phyloP scores from a whole-genome alignment of 2,888 invertebrate species.

The Autographa gamma region DNA sequence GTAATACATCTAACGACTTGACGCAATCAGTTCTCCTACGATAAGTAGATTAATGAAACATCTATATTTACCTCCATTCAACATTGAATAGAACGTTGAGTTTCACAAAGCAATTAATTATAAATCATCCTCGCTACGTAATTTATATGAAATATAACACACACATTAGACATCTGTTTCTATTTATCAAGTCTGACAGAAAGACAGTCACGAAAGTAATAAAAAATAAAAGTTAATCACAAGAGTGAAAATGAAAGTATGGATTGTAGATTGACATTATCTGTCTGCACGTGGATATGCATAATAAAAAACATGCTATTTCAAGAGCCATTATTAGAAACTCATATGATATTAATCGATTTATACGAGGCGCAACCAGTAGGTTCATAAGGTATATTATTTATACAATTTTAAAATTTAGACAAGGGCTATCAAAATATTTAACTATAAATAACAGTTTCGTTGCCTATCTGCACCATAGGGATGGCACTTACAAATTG shows the following conservation, averaged over 20 bases:
- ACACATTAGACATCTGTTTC: neutral
- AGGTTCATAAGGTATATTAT: too few species aligned
- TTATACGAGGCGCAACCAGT: too few species aligned
- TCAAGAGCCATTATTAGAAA: neutral
- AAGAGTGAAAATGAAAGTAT: neutral
- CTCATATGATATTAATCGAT: neutral
- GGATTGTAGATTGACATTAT: neutral
- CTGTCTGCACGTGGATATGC: neutral
- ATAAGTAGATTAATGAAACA: conserved; percentile 54
- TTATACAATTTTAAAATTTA: neutral
- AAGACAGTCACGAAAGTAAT: conserved; percentile 3
- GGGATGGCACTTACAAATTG: neutral
- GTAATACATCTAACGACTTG: conserved; percentile 47
- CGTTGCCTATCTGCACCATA: too few species aligned
- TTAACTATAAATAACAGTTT: neutral
- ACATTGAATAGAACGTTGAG: conserved; percentile 15
- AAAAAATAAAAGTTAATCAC: conserved; percentile 5
- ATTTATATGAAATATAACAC: neutral
- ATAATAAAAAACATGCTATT: neutral
- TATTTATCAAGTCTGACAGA: conserved; percentile 1
- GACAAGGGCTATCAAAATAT: neutral
- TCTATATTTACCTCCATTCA: conserved; percentile 12
- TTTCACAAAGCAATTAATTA: conserved; percentile 12
- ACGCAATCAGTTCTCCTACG: conserved; percentile 45
- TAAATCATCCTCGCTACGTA: neutral